Conservation (phyloP, 2,113 vertebrate genomes). For the Platysteira castanea region DNA sequence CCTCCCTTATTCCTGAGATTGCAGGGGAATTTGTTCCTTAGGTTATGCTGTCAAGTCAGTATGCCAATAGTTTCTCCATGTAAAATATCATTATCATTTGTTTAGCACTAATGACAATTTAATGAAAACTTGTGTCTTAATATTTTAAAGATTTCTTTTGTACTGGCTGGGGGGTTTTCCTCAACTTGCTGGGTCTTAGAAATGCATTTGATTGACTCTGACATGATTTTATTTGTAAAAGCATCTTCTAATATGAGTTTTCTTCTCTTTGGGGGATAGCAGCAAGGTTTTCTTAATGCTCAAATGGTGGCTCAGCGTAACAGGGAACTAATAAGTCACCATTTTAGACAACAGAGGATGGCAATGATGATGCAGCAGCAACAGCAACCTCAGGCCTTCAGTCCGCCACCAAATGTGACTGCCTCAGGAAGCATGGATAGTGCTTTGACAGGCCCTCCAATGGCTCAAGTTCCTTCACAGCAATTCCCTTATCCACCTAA, state of each 20-base stretch:
- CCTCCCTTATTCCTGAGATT: background rate
- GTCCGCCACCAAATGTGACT: slow-evolving; percentile 92
- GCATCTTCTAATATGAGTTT: background rate
- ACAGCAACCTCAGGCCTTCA: slow-evolving; percentile 84
- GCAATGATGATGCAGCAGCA: slow-evolving; percentile 91
- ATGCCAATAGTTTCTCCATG: background rate
- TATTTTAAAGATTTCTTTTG: background rate
- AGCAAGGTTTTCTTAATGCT: slow-evolving; percentile 90
- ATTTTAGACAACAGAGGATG: slow-evolving; percentile 89
- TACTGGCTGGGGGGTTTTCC: background rate
- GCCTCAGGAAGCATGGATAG: slow-evolving; percentile 87
- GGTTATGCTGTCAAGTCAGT: background rate
- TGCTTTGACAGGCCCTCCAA: slow-evolving; percentile 76
- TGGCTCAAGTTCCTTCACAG: slow-evolving; percentile 86
- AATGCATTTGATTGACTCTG: background rate
- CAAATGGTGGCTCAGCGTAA: slow-evolving; percentile 95
- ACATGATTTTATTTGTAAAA: background rate
- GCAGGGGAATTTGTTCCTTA: background rate
- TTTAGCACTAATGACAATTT: background rate
- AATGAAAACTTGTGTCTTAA: background rate
- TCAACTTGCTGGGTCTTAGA: background rate
- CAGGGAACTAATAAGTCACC: slow-evolving; percentile 87
- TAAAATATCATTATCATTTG: background rate
- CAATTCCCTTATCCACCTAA: slow-evolving; percentile 87
- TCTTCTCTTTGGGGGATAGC: slow-evolving; percentile 38